A percentile compares a stretch with the other conserved stretches of the same genome.
Evolutionary conservation across 2,888 invertebrate genomes (phyloP).

Genomic region (Euclidia mi): DNA sequence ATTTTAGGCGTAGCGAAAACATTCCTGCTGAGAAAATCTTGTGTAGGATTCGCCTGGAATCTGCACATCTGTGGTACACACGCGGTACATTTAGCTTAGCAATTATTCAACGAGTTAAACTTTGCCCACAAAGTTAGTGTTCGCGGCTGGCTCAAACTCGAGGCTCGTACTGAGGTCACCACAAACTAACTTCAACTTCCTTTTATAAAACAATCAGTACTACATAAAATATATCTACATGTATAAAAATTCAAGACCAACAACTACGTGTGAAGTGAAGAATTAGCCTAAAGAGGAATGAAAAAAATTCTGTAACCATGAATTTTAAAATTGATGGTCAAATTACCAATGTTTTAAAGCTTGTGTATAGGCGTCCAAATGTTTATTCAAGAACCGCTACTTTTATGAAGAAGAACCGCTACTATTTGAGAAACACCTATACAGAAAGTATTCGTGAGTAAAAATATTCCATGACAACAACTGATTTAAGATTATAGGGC

Average conservation of each 20-base stretch:
- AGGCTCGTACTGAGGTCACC: conserved; percentile 54
- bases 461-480: conserved; percentile 51
- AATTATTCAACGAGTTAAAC: conserved; percentile 73
- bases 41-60: conserved; percentile 48
- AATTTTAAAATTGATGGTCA: too few relatives aligned
- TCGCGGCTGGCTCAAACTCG: conserved; percentile 55
- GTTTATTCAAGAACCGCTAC: conserved; percentile 24
- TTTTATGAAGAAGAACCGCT: too few relatives aligned
- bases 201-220: conserved; percentile 15
- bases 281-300: conserved; percentile 10
- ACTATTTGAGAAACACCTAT: conserved; percentile 36
- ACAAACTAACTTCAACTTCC: conserved; percentile 40
- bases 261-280: conserved; percentile 20
- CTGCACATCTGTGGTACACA: conserved; percentile 53
- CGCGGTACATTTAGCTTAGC: conserved; percentile 63
- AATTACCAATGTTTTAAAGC: too few relatives aligned
- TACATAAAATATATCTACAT: conserved; percentile 5
- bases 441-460: conserved; percentile 39
- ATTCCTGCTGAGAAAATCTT: conserved; percentile 42
- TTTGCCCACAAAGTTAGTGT: conserved; percentile 66
- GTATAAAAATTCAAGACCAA: conserved; percentile 6
- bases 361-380: too few relatives aligned
- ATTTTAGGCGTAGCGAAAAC: conserved; percentile 20
- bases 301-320: conserved; percentile 9
- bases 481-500: conserved; percentile 68